Evolutionary conservation across 2,113 vertebrate species (phyloP).

Genomic region (Sinocyclocheilus grahami): DNA sequence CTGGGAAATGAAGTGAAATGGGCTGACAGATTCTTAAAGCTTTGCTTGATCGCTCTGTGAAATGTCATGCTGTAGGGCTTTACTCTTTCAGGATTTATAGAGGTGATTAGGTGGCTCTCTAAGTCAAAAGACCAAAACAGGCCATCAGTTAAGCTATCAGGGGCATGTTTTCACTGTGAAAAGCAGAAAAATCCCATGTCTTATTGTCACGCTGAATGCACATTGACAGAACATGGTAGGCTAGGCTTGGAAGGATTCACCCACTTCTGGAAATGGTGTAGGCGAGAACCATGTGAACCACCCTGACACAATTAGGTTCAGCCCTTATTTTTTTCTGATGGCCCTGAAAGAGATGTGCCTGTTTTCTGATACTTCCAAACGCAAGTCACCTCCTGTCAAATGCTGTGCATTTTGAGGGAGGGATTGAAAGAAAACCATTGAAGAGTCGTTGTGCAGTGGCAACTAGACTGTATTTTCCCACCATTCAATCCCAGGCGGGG

Average conservation of each 20-base stretch:
- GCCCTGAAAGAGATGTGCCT: conserved; percentile 65
- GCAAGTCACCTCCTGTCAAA: conserved; percentile 57
- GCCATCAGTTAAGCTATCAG: neutral
- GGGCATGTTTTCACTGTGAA: neutral
- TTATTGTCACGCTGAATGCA: neutral
- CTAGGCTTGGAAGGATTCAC: conserved; percentile 30
- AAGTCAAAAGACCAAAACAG: neutral
- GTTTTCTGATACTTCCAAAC: conserved; percentile 66
- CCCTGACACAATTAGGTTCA: conserved; percentile 57
- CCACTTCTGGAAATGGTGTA: conserved; percentile 49
- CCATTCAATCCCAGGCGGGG: conserved; percentile 59
- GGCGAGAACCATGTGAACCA: conserved; percentile 55
- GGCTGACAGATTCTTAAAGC: conserved; percentile 25
- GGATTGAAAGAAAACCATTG: conserved; percentile 66
- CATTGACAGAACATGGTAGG: neutral
- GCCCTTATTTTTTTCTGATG: conserved; percentile 58
- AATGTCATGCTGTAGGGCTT: conserved; percentile 13
- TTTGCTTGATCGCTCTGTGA: conserved; percentile 8
- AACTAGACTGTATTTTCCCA: conserved; percentile 57
- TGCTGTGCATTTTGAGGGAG: conserved; percentile 54
- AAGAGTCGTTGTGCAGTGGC: conserved; percentile 55
- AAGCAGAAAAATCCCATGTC: neutral
- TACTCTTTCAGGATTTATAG: neutral
- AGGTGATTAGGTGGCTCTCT: neutral
- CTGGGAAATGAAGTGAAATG: conserved; percentile 39